phyloP scores from a whole-genome alignment of 2,113 vertebrate genomes.

The Barbus barbus region DNA sequence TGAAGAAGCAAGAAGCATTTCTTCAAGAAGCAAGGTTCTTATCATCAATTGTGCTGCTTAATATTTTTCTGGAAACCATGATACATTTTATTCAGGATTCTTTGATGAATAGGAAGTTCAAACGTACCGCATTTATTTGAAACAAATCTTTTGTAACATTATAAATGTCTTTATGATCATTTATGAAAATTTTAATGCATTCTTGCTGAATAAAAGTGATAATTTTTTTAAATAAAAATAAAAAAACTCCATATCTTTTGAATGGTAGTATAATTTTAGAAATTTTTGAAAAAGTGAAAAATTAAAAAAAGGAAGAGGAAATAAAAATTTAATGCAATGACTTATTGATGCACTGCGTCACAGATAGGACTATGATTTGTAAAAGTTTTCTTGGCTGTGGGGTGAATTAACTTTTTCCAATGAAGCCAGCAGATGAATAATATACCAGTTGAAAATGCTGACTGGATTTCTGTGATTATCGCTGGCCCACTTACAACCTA shows the following conservation, averaged over 20 bases:
- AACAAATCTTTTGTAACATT: too few species aligned
- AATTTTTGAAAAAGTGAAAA: background rate
- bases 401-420: background rate
- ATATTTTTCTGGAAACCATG: too few species aligned
- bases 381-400: background rate
- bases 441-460: constrained; percentile 43
- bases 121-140: too few species aligned
- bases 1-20: too few species aligned
- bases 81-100: too few species aligned
- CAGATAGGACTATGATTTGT: background rate
- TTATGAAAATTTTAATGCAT: too few species aligned
- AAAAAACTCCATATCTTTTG: background rate
- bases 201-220: background rate
- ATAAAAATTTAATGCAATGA: background rate
- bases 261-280: background rate
- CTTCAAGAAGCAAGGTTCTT: too few species aligned
- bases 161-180: too few species aligned
- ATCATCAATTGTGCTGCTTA: too few species aligned
- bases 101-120: too few species aligned
- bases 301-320: background rate
- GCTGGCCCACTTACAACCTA: constrained; percentile 48
- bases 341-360: background rate
- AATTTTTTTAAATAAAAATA: background rate
- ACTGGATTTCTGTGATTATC: constrained; percentile 39
- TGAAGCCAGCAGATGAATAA: constrained; percentile 48